These are phyloP conservation scores for Ametastegia equiseti DNA, from an alignment of 2,888 invertebrate genomes.

Conservation along the genomic window DNA sequence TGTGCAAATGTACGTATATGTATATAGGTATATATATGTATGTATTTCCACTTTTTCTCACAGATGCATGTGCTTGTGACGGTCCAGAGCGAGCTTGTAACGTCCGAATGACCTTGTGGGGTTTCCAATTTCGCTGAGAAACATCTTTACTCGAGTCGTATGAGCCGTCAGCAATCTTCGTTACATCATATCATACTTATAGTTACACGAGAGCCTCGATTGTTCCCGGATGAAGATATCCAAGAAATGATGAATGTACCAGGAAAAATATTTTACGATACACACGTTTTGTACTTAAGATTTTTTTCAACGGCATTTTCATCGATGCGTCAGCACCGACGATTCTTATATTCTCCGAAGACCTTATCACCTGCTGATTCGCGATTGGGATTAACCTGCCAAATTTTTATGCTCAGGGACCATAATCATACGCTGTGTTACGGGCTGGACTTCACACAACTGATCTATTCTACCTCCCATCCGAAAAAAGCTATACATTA, in stretches of 20 bases:
- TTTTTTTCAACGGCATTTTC: background rate
- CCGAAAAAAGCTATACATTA: background rate
- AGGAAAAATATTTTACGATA: background rate
- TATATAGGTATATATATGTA: background rate
- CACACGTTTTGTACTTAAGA: background rate
- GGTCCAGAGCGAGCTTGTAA: slow-evolving; percentile 46
- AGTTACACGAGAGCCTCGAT: background rate
- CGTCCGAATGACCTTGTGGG: slow-evolving; percentile 35
- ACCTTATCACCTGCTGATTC: slow-evolving; percentile 16
- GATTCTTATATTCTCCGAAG: background rate
- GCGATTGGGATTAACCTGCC: slow-evolving; percentile 23
- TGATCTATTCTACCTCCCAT: background rate
- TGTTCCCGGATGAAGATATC: background rate
- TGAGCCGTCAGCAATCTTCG: background rate
- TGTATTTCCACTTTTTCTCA: background rate
- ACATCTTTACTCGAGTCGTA: slow-evolving; percentile 13
- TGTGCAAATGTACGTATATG: background rate
- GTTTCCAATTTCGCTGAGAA: slow-evolving; percentile 43
- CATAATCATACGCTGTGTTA: background rate
- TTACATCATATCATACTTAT: slow-evolving; percentile 5
- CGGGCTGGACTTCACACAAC: background rate
- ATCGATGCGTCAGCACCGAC: background rate
- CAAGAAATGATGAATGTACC: background rate
- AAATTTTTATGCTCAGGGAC: background rate
- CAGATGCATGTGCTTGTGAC: slow-evolving; percentile 21